Evolutionary conservation across 2,797 vertebrate genomes (phyloP), one percentile per base, ranked within the genome.

Genomic region (Nannoperca obscura): DNA sequence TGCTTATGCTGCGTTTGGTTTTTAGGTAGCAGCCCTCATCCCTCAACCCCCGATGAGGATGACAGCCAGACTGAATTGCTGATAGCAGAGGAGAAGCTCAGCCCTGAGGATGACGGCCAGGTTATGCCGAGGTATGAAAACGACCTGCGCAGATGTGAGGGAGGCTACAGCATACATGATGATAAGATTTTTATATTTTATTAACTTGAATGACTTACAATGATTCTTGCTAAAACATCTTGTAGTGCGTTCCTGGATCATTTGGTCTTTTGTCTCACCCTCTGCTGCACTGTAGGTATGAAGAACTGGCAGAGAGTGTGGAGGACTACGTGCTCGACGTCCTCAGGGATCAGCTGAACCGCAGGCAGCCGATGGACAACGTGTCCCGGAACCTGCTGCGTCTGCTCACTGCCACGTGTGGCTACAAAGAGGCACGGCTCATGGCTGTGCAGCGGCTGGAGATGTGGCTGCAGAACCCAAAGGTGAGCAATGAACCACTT

Each of bases 401-500:
- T 13, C 93, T 99, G 62, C 96, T 99, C 58, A 97, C 98, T 0
- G 97, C 98, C 13, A 97, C 98, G 11, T 99, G 98, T 0, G 98
- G 98, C 72, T 99, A 97, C 92, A 98, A 97, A 88, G 98, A 99
- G 80, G 97, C 97, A 5, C 96, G 98, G 0, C 95, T 98, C 40
- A 96, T 99, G 97, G 94, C 98, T 0, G 97, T 99, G 76, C 98
- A 99, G 93, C 95, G 96, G 74, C 95, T 99, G 78, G 98, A 99
- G 93, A 99, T 99, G 97, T 99, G 98, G 98, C 95, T 99, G 72
- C 98, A 99, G 92, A 99, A 99, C 86, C 98, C 98, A 27, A 99
- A 99, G 96, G 98, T 98, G 80, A 91, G 85, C 7, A 22, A 64
- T 50, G 24, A 34, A 69, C 6, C 7, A 53, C 4, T 15, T 12